Percentiles rank a stretch among this genome's conserved stretches.
phyloP scores from a whole-genome alignment of 2,797 vertebrate species.

The Alauda arvensis region DNA sequence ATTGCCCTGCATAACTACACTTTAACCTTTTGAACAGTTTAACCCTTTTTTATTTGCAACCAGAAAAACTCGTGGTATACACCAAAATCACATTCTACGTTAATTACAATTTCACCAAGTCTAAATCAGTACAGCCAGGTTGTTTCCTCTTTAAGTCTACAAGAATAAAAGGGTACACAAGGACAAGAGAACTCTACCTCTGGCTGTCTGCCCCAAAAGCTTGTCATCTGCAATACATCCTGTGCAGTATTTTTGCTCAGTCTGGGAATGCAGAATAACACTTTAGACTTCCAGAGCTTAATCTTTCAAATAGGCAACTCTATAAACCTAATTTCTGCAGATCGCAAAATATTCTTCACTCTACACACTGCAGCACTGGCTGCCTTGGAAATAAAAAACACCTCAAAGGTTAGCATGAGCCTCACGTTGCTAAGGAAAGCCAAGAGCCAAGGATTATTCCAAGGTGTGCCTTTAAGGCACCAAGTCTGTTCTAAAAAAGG shows the following conservation, averaged over 20 bases:
- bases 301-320: neutral
- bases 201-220: neutral
- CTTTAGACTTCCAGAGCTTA: neutral
- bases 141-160: neutral
- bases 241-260: neutral
- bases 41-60: neutral
- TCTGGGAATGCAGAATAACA: neutral
- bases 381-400: neutral
- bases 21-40: neutral
- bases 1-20: neutral
- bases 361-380: neutral
- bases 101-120: neutral
- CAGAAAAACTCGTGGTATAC: neutral
- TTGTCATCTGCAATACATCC: neutral
- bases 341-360: neutral
- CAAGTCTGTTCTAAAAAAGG: neutral
- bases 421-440: neutral
- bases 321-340: neutral
- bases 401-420: neutral
- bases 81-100: neutral
- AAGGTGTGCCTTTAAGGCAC: neutral
- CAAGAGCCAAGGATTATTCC: neutral
- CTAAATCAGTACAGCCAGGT: neutral
- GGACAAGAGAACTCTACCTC: neutral
- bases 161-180: neutral